Evolutionary conservation across 2,113 vertebrate genomes (phyloP).

Genomic region (Ciconia maguari): DNA sequence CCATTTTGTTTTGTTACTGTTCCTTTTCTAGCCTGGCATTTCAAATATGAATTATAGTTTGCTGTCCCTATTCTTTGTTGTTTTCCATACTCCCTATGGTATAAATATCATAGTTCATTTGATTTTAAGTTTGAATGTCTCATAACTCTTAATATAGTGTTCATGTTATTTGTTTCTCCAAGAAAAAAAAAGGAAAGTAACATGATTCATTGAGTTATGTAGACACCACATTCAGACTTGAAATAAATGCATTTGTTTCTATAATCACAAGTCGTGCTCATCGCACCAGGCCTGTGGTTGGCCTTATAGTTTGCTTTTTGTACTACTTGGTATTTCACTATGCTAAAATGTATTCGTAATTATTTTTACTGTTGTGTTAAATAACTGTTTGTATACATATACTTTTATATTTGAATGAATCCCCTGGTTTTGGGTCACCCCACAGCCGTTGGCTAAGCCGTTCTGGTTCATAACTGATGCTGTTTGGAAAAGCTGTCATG

Average conservation of each 20-base stretch:
- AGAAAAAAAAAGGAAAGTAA: not conserved
- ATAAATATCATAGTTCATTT: not conserved
- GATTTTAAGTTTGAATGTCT: not conserved
- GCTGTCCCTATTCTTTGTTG: not conserved
- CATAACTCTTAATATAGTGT: not conserved
- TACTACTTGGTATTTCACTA: not conserved
- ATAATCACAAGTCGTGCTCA: not conserved
- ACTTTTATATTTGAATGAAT: not conserved
- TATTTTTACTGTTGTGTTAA: not conserved
- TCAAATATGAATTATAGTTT: not conserved
- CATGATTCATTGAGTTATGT: not conserved
- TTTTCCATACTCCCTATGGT: not conserved
- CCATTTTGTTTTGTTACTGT: not conserved
- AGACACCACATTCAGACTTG: not conserved
- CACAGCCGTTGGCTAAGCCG: fast-evolving
- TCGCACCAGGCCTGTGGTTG: not conserved
- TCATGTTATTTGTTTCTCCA: not conserved
- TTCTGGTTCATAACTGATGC: not conserved
- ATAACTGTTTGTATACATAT: not conserved
- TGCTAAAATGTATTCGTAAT: not conserved
- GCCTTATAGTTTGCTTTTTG: not conserved
- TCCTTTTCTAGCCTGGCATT: not conserved
- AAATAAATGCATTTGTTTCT: not conserved
- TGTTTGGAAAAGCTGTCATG: not conserved
- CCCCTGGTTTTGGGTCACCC: not conserved